Evolutionary conservation across 2,113 vertebrate genomes (phyloP).

Genomic region (Cardinalis cardinalis): DNA sequence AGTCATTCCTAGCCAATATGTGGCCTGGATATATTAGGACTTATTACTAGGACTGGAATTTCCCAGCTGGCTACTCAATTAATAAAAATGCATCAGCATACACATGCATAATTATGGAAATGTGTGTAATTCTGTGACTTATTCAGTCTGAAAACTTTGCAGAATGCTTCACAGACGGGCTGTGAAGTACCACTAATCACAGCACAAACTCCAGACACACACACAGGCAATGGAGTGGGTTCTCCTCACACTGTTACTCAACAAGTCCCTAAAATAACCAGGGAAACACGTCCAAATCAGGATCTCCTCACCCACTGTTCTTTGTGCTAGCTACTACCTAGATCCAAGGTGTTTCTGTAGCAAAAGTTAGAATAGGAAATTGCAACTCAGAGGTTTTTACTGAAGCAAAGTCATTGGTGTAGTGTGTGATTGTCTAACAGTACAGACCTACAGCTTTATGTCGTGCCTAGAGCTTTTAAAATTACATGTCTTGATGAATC

Average conservation of each 20-base stretch:
- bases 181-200: not conserved
- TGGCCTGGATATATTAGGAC: not conserved
- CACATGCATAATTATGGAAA: not conserved
- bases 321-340: not conserved
- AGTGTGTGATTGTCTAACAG: not conserved
- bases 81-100: not conserved
- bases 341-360: not conserved
- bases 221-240: not conserved
- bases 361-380: not conserved
- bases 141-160: not conserved
- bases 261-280: not conserved
- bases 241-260: not conserved
- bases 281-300: not conserved
- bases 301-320: not conserved
- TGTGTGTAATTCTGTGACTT: not conserved
- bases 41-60: not conserved
- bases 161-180: not conserved
- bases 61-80: not conserved
- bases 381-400: not conserved
- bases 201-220: not conserved
- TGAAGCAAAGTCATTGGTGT: not conserved
- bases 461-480: not conserved
- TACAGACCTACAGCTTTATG: not conserved
- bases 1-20: not conserved
- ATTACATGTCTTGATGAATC: not conserved